Evolutionary conservation across 2,797 vertebrate genomes (phyloP), one percentile per base, ranked within the genome.

Genomic region (Parauchenoglanis punctatus): DNA sequence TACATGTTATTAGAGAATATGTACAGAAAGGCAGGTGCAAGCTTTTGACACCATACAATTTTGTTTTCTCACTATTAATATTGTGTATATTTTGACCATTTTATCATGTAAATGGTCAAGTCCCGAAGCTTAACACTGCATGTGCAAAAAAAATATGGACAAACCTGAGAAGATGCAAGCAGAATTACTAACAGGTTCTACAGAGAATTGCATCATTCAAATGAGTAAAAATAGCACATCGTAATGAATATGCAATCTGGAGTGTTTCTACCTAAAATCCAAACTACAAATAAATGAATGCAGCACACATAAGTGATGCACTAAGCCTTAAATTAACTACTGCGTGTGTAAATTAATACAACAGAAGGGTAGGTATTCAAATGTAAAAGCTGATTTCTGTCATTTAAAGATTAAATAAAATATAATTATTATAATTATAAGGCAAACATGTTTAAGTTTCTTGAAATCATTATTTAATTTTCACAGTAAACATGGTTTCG

Each of bases 201-300:
- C 77, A 81, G 56, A 40, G 56, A 20, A 59, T 81, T 81, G 78
- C 23, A 61, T 81, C 77, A 81, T 40, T 59, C 20, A 59, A 2
- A 40, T 7, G 7, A 44, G 31, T 44, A 81, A 40, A 44, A 81
- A 81, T 61, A 44, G 35, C 20, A 61, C 23, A 25, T 63, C 23
- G n/a, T 81, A 63, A 44, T 81, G 77, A 44, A 81, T 25, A 81
- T 61, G 78, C 35, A n/a, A 81, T 46, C 40, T 81, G 56, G 77
- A 61, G 17, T 23, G 56, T 81, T 81, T 81, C 20, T 59, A 81
- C 28, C 17, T 35, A 23, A 35, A 35, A 35, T 35, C 35, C 35
- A 35, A 80, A 80, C 23, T 40, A 40, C 54, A 78, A 78, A 75
- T 25, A 75, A 75, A 75, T 49, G 4, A 49, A 75, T 23, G 10